phyloP scores from a whole-genome alignment of 2,888 invertebrate species.

The Marronus borbonicus region DNA sequence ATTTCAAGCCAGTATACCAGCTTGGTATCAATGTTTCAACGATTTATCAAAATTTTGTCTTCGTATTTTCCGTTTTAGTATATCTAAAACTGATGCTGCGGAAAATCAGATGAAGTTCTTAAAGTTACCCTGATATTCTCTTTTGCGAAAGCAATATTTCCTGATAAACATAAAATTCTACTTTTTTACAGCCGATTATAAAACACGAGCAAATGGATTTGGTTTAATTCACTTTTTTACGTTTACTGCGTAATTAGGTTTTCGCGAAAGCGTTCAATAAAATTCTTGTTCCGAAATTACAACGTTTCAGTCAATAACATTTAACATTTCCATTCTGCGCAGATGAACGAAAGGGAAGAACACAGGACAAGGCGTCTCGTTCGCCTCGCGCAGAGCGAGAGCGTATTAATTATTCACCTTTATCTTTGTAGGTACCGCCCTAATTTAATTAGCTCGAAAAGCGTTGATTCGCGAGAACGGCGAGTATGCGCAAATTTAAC shows the following conservation, averaged over 20 bases:
- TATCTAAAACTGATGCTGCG: no score
- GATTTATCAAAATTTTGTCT: no score
- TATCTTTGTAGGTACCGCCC: constrained; percentile 41
- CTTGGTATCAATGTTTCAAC: no score
- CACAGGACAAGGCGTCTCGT: neutral
- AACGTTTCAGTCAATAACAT: constrained; percentile 27
- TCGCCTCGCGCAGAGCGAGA: neutral
- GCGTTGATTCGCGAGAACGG: constrained; percentile 34
- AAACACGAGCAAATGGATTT: constrained; percentile 8
- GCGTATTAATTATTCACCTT: constrained; percentile 39
- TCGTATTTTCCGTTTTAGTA: no score
- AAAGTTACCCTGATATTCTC: no score
- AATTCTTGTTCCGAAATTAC: constrained; percentile 20
- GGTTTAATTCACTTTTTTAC: neutral
- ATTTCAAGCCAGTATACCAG: no score
- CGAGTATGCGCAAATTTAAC: constrained; percentile 49
- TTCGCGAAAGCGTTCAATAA: constrained; percentile 7
- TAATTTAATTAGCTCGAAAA: constrained; percentile 30
- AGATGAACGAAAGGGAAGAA: constrained; percentile 11
- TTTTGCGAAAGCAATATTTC: no score
- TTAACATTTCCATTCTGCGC: constrained; percentile 35
- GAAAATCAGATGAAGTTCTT: no score
- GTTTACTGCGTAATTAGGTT: constrained; percentile 12
- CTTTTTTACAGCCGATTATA: neutral
- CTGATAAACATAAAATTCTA: no score